Conservation (phyloP, 2,888 invertebrate species). For the Periphyllus acericola region DNA sequence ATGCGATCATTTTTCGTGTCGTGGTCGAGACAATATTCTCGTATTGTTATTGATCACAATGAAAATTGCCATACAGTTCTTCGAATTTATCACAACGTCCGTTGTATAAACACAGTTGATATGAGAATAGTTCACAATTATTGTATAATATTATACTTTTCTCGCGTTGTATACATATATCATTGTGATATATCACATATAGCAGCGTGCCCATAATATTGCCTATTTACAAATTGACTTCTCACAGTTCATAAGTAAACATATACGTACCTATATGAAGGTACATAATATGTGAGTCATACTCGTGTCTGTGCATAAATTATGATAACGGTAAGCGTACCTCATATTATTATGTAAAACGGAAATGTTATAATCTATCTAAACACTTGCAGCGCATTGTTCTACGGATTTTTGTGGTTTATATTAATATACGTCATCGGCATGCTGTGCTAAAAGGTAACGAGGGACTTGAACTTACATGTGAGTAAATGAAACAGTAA, state of each 20-base stretch:
- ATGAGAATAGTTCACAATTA: background rate
- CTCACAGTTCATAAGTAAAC: background rate
- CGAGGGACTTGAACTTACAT: no score
- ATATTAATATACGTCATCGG: no score
- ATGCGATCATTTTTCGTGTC: constrained; percentile 9
- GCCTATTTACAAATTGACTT: constrained; percentile 14
- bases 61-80: constrained; percentile 33
- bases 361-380: no score
- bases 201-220: background rate
- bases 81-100: background rate
- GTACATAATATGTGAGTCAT: no score
- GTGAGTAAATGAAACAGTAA: no score
- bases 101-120: background rate
- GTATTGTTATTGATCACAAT: constrained; percentile 27
- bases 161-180: background rate
- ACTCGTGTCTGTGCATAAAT: no score
- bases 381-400: no score
- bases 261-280: no score
- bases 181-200: background rate
- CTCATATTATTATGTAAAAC: no score
- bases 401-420: no score
- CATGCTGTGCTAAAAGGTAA: no score
- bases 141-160: background rate
- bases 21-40: constrained; percentile 18
- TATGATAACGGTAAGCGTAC: no score